Evolutionary conservation across 2,888 invertebrate genomes (phyloP), one percentile per base, ranked within the genome.

Genomic region (Nasonia oneida): DNA sequence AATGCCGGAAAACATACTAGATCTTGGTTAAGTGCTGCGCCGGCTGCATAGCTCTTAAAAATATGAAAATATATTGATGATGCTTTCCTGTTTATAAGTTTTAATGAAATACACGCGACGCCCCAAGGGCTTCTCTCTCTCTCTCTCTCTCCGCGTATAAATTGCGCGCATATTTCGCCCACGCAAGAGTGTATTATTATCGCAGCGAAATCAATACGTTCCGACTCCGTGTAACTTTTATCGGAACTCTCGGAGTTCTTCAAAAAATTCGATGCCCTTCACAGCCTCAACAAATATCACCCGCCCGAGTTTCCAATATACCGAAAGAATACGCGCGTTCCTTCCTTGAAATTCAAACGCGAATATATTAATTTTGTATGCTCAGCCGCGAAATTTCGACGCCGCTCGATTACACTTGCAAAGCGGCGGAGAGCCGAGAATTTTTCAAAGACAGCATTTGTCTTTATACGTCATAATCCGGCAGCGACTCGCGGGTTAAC

Each of bases 401-500:
- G 47, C 33, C 23, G 67, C 8, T 57, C 71, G 70, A 81, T 85
- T 81, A 81, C 57, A 81, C 81, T 81, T 85, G 77, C 85, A 85
- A 85, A 80, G n/a, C 71, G 23, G n/a, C 50, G 29, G 29, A 18
- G 71, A 37, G 23, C 15, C 18, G 37, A 53, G 74, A 50, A 80
- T 85, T 80, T 82, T 79, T 80, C 76, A 79, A 53, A 73, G 80
- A 82, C 74, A 78, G 50, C 64, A 61, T 83, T 85, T 83, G 81
- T 83, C 87, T 85, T 80, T 50, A 81, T 88, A 86, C 85, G 85
- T 87, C 87, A 88, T 85, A 57, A 33, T 14, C 42, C 61, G 29
- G 64, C 10, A 64, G n/a, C 71, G 12, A 23, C 23, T 39, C 75
- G 47, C 1, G 39, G 79, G n/a, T 61, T 87, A 89, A 89, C 87